A percentile compares a stretch with the other conserved stretches of the same genome.
These are phyloP conservation scores for Hippocampus guttulatus DNA, from an alignment of 2,113 vertebrate species.

Conservation along the genomic window DNA sequence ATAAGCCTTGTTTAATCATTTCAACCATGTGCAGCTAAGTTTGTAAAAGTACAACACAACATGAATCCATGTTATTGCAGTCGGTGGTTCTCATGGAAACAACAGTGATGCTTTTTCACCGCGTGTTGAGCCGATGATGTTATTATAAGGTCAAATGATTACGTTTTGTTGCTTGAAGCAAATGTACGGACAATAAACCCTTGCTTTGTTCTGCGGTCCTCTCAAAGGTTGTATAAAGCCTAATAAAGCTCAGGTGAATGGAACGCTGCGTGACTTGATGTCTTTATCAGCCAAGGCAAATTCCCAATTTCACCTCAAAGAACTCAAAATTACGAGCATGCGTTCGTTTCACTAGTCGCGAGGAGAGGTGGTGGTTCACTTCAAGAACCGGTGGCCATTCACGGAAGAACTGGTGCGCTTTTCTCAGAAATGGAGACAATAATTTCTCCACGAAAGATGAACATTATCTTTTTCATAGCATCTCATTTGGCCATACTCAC, in stretches of 20 bases:
- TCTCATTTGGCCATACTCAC: not conserved
- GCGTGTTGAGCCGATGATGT: slow-evolving; percentile 5
- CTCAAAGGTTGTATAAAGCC: slow-evolving; percentile 36
- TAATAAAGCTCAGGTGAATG: slow-evolving; percentile 52
- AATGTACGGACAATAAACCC: slow-evolving; percentile 9
- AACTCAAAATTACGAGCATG: slow-evolving; percentile 12
- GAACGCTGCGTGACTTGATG: slow-evolving; percentile 38
- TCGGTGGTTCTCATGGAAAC: not conserved
- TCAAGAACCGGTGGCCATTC: not conserved
- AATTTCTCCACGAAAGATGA: not conserved
- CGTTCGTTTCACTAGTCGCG: not conserved
- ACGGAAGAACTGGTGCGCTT: not conserved
- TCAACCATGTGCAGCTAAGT: too few relatives aligned
- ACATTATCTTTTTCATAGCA: not conserved
- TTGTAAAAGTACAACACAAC: too few relatives aligned
- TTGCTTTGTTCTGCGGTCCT: slow-evolving; percentile 35
- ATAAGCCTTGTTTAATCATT: too few relatives aligned
- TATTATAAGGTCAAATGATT: slow-evolving; percentile 7
- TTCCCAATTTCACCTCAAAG: slow-evolving; percentile 47
- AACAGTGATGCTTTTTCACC: not conserved
- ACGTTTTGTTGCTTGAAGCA: not conserved
- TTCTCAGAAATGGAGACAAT: not conserved
- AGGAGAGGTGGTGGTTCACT: not conserved
- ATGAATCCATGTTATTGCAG: too few relatives aligned
- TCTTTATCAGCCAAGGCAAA: slow-evolving; percentile 52